Evolutionary conservation across 2,888 invertebrate genomes (phyloP), one percentile per base, ranked within the genome.

Genomic region (Drosophila atripex): DNA sequence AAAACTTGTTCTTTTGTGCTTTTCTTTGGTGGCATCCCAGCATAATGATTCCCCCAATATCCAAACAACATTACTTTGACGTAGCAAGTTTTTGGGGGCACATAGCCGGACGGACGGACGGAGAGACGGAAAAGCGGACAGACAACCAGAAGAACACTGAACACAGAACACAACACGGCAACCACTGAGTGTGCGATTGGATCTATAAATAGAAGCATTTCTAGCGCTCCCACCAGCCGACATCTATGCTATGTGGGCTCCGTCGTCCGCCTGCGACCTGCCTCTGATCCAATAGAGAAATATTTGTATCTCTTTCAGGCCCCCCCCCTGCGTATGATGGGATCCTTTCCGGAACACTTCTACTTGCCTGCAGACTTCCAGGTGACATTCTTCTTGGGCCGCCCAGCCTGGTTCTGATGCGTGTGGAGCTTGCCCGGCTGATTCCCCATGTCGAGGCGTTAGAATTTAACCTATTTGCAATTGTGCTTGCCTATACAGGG

Each of bases 291-390:
- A 65, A 57, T 70, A 56, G 45, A 58, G 57, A 69, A 55, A 51
- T 65, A 49, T 65, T 68, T 73, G 41, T 45, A 43, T 55, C 9
- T 43, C 18, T 43, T 11, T 11, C n/a, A 21, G 21, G 21, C 21
- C 21, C n/a, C 9, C 32, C 21, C 16, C 12, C 3, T 30, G 47
- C 18, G 2, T 18, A 49, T 55, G 47, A 49, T 61, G 52, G 46
- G 63, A 14, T 25, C 35, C 16, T 41, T 39, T 72, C 43, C 49
- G 59, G 60, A 14, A 49, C 32, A 25, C 39, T 53, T 59, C 25
- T 54, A 76, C 80, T 88, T 95, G 96, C 96, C 96, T 95, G 96
- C 95, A 86, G 95, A 94, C 92, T 95, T 96, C 96, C 96, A 96
- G 92, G 95, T 96, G 87, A 96, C 95, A 93, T 95, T 95, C 92